These are phyloP conservation scores for Tringa solitaria DNA, from an alignment of 2,113 vertebrate species.

Conservation along the genomic window DNA sequence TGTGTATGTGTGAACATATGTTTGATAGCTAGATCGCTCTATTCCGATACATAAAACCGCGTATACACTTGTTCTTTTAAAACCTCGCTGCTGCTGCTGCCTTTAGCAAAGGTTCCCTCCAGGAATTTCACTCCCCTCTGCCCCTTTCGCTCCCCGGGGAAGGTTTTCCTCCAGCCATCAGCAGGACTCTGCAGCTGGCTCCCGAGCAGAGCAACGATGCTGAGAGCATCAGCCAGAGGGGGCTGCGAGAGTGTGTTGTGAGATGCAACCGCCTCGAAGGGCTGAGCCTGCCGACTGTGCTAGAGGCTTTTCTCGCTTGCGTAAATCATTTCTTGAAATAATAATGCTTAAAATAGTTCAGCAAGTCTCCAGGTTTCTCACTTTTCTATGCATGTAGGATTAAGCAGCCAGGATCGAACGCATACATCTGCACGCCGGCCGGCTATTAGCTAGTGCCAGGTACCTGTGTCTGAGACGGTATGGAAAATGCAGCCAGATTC, in stretches of 20 bases:
- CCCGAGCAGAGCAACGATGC: not conserved
- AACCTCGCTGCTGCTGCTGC: not conserved
- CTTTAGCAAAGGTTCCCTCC: not conserved
- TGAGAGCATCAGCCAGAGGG: slow-evolving; percentile 60
- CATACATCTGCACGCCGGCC: not conserved
- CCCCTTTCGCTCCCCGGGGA: not conserved
- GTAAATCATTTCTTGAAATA: slow-evolving; percentile 64
- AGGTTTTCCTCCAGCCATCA: not conserved
- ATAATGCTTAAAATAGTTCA: slow-evolving; percentile 59
- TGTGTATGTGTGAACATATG: slow-evolving; percentile 67
- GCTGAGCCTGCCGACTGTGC: slow-evolving; percentile 57
- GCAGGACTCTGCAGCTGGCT: not conserved
- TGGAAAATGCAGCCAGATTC: not conserved
- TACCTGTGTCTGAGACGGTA: not conserved
- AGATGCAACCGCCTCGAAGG: not conserved
- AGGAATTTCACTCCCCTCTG: not conserved
- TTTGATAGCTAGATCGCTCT: slow-evolving; percentile 62
- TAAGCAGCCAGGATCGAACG: not conserved
- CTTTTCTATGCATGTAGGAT: not conserved
- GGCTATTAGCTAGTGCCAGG: not conserved
- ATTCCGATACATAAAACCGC: slow-evolving; percentile 31
- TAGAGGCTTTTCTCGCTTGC: slow-evolving; percentile 65
- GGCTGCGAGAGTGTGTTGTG: slow-evolving; percentile 40
- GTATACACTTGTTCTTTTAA: slow-evolving; percentile 57
- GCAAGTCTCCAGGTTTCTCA: slow-evolving; percentile 35